Evolutionary conservation across 2,113 vertebrate species (phyloP).

Genomic region (Sporophila hypoxantha): DNA sequence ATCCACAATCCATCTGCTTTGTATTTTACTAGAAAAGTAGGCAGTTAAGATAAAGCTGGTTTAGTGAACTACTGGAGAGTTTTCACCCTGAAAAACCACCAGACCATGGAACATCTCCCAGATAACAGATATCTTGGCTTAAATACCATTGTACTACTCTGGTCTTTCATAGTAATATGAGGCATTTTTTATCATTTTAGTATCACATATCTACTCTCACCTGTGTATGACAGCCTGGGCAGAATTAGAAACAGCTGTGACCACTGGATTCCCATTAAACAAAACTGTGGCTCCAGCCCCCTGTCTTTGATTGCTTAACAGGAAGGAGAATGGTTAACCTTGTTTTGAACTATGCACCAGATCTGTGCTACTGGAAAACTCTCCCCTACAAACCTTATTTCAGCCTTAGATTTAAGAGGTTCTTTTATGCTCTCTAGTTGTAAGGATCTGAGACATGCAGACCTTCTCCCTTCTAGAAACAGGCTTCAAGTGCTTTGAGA

Average conservation of each 20-base stretch:
- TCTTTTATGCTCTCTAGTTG: background rate
- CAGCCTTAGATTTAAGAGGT: background rate
- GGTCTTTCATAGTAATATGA: background rate
- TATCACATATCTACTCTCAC: background rate
- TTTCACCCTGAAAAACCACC: background rate
- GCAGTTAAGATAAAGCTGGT: background rate
- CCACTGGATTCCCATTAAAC: background rate
- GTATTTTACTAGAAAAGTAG: background rate
- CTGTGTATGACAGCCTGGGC: background rate
- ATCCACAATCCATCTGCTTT: background rate
- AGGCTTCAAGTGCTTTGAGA: background rate
- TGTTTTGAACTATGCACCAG: background rate
- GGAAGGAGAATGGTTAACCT: background rate
- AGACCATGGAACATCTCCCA: background rate
- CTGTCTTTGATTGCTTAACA: background rate
- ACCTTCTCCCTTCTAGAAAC: background rate
- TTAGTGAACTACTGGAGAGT: background rate
- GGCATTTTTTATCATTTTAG: background rate
- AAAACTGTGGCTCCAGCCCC: background rate
- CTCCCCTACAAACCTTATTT: background rate
- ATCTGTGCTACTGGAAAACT: background rate
- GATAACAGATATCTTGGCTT: background rate
- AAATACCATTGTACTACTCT: background rate
- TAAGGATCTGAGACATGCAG: background rate
- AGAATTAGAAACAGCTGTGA: background rate